Conservation (phyloP, 1,140 invertebrate species). For the Lethrus apterus region DNA sequence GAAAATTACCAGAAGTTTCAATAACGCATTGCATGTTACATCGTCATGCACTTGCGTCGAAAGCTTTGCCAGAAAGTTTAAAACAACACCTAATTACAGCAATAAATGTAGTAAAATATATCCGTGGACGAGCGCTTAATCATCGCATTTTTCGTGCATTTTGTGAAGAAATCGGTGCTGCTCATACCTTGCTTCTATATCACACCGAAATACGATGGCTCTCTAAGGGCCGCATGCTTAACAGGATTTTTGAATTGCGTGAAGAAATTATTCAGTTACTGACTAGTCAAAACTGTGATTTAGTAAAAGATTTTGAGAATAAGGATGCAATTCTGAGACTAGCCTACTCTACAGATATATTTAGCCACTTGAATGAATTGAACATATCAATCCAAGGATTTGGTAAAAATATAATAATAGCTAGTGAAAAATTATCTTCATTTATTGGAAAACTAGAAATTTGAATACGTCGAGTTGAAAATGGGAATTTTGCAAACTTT, state of each 20-base stretch:
- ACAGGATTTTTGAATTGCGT: not conserved
- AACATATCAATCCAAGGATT: too few relatives aligned
- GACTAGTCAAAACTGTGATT: not conserved
- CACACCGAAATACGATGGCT: not conserved
- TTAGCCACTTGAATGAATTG: too few relatives aligned
- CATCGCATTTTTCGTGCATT: conserved; percentile 30
- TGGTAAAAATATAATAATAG: too few relatives aligned
- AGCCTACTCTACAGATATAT: too few relatives aligned
- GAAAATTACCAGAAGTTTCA: too few relatives aligned
- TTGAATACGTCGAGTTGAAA: too few relatives aligned
- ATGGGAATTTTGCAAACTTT: too few relatives aligned
- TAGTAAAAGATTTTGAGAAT: not conserved
- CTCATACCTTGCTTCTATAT: not conserved
- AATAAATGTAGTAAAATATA: not conserved
- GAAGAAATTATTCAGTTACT: not conserved
- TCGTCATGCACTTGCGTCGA: not conserved
- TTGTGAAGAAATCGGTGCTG: conserved; percentile 35
- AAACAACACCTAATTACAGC: not conserved
- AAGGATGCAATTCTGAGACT: too few relatives aligned
- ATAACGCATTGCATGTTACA: not conserved
- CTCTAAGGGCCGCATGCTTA: not conserved
- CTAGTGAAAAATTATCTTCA: too few relatives aligned
- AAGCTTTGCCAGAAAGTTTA: not conserved
- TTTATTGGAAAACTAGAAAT: too few relatives aligned
- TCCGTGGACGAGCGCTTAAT: not conserved